Base-by-base conservation (phyloP, 2,113 vertebrate genomes). In the Cyprinus carpio region DNA sequence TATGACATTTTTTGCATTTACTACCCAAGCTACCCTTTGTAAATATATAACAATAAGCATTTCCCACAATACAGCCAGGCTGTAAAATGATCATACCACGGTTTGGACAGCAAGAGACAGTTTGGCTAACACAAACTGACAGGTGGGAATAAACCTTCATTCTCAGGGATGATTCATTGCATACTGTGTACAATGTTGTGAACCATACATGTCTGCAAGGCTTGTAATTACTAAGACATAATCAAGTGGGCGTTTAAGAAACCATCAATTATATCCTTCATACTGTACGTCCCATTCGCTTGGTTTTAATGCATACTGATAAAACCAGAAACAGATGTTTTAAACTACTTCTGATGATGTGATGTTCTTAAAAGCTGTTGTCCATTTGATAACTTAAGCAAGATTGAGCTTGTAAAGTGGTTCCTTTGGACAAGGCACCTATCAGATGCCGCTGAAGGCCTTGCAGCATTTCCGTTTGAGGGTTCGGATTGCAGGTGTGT, bases 161-260 rank as follows among this genome's bases (percentile, higher is more conserved):
- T 82, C 65, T 56, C 49, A 0, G 8, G 49, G 65, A 69, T 56
- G 81, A 82, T 82, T 82, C 81, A 72, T 72, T 31, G 60, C 65
- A 54, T 23, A 25, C 80, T 6, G 46, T 69, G 15, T 69, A 54
- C 43, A 82, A 31, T 34, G 27, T 31, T 82, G 43, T 54, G 37
- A 81, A 81, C 15, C 25, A 2, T 27, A 81, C 60, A 81, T 67
- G 79, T 67, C 79, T 13, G 6, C 65, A 71, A 72, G 65, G 46
- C 65, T 72, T 82, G 81, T 82, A 82, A 82, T 82, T 72, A 82
- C 49, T 6, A 56, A 72, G 65, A 72, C 81, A 82, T 72, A 56
- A 72, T 82, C 27, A 82, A 71, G 65, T 72, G 49, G 64, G 62
- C 46, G 43, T 71, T 72, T 82, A 54, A 71, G 65, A 82, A 82